A percentile compares a stretch with the other conserved stretches of the same genome.
phyloP scores from a whole-genome alignment of 2,113 vertebrate genomes.

The Phasianus colchicus region DNA sequence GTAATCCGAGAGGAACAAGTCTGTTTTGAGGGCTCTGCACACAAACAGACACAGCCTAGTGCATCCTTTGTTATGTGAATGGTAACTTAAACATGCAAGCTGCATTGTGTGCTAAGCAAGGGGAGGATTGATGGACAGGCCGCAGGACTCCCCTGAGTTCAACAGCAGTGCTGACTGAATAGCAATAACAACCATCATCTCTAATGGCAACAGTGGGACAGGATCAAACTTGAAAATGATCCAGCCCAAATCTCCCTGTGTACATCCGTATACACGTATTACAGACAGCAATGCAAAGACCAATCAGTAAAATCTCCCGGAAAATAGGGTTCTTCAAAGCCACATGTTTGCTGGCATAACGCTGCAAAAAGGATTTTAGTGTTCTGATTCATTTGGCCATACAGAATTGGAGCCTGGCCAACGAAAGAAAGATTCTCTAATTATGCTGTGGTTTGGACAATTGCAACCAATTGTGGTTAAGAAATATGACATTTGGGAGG shows the following conservation, averaged over 20 bases:
- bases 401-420: slow-evolving; percentile 23
- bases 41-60: rapidly evolving
- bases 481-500: slow-evolving; percentile 60
- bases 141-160: neutral
- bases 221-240: slow-evolving; percentile 1
- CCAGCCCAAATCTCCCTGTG: neutral
- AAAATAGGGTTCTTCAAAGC: neutral
- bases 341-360: neutral
- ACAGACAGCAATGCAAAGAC: neutral
- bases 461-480: slow-evolving; percentile 56
- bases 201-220: neutral
- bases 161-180: neutral
- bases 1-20: neutral
- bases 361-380: neutral
- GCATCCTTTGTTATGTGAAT: neutral
- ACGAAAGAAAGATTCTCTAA: slow-evolving; percentile 52
- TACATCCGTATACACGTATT: rapidly evolving
- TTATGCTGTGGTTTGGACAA: slow-evolving; percentile 67
- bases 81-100: neutral
- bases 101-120: neutral
- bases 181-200: slow-evolving; percentile 18
- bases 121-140: slow-evolving; percentile 42
- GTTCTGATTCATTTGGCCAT: neutral
- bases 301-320: neutral
- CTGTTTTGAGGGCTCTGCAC: neutral